phyloP scores from a whole-genome alignment of 2,888 invertebrate species.

The Stenodera caucasica region DNA sequence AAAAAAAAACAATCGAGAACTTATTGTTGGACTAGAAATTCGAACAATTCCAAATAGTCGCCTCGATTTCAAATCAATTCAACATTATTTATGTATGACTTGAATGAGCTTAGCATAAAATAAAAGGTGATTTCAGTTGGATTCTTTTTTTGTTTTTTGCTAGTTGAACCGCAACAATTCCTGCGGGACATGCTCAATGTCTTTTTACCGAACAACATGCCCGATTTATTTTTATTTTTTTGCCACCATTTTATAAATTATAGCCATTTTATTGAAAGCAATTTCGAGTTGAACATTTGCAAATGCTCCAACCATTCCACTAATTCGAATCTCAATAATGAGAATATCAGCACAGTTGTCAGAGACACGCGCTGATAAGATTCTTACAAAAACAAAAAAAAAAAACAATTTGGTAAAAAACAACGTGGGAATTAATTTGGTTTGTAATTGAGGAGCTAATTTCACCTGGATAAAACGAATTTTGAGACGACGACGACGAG shows the following conservation, averaged over 20 bases:
- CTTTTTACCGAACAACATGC: neutral
- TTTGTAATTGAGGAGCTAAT: neutral
- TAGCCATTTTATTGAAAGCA: conserved; percentile 48
- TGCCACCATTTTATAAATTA: too few relatives aligned
- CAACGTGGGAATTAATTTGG: neutral
- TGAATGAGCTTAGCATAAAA: neutral
- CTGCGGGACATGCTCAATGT: conserved; percentile 33
- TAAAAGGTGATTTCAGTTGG: neutral
- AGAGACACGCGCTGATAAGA: neutral
- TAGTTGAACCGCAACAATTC: conserved; percentile 36
- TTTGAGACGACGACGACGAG: neutral
- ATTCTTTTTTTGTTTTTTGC: too few relatives aligned
- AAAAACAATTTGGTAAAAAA: neutral
- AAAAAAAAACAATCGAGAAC: neutral
- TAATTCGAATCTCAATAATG: conserved; percentile 41
- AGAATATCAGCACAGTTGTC: conserved; percentile 31
- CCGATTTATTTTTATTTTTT: neutral
- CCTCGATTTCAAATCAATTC: neutral
- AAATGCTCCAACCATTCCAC: conserved; percentile 39
- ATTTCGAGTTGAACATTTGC: conserved; percentile 46
- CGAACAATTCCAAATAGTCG: neutral
- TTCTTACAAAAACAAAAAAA: too few relatives aligned
- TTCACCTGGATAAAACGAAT: conserved; percentile 6
- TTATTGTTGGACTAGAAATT: neutral
- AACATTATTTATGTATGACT: neutral